These are phyloP conservation scores for Danaus plexippus DNA, from an alignment of 1,140 invertebrate genomes.

Conservation along the genomic window DNA sequence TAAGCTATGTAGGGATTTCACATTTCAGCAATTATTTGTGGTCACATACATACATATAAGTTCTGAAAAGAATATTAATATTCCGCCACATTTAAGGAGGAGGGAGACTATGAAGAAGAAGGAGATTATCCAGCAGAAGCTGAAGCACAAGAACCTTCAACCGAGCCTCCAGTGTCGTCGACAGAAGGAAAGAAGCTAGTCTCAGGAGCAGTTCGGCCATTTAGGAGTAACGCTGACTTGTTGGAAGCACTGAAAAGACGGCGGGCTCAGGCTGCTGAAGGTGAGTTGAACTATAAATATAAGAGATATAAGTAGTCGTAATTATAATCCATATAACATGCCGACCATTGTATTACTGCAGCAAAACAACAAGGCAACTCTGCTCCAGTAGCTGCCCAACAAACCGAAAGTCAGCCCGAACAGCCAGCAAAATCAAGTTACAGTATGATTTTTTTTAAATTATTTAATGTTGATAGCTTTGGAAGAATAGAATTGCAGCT, in stretches of 20 bases:
- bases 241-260: slow-evolving; percentile 79
- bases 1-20: too few species aligned
- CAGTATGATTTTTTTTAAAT: slow-evolving; percentile 32
- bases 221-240: slow-evolving; percentile 81
- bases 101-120: slow-evolving; percentile 59
- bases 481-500: too few species aligned
- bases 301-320: too few species aligned
- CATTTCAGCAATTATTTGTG: too few species aligned
- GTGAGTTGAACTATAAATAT: slow-evolving; percentile 23
- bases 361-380: slow-evolving; percentile 35
- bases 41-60: too few species aligned
- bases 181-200: slow-evolving; percentile 78
- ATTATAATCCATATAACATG: slow-evolving; percentile 6
- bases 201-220: slow-evolving; percentile 76
- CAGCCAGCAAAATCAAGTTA: slow-evolving; percentile 39
- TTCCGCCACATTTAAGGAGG: slow-evolving; percentile 36
- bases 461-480: too few species aligned
- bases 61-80: too few species aligned
- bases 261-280: slow-evolving; percentile 61
- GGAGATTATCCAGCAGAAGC: slow-evolving; percentile 49
- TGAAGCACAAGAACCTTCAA: slow-evolving; percentile 73
- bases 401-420: slow-evolving; percentile 31
- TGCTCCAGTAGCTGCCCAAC: slow-evolving; percentile 22
- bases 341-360: slow-evolving; percentile 15
- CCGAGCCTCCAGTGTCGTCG: slow-evolving; percentile 74